Evolutionary conservation across 2,888 invertebrate genomes (phyloP), one percentile per base, ranked within the genome.

Genomic region (Apamea sordens): DNA sequence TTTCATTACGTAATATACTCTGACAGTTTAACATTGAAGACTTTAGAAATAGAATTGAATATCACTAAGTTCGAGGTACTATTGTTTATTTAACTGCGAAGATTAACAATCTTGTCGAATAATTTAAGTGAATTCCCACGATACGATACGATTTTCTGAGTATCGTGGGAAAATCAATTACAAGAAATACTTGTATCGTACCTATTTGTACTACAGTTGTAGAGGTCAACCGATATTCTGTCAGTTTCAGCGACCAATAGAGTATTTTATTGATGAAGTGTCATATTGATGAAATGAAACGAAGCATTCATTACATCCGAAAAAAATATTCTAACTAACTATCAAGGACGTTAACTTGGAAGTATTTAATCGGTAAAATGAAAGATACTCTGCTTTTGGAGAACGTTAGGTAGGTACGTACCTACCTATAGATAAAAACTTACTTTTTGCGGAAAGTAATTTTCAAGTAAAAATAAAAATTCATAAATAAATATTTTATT

Each of bases 1-100:
- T 93, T 91, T 90, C 88, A 71, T 83, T 88, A 70, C 71, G 72
- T 92, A 93, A 93, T 92, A 92, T 89, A 90, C 89, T 92, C 88
- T 79, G 83, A 83, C 82, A 81, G 88, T 90, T 89, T 84, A 85
- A 87, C 83, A 88, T 89, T 88, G 76, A 86, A 85, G 86, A 82
- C 76, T 32, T 74, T 68, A 44, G 69, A 84, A 84, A 72, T 68
- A 44, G 69, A 84, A 84, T 84, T 77, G 41, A 84, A 79, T 82
- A 82, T 73, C 56, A 79, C 44, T 73, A 70, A 70, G 47, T 80
- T 80, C 7, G 36, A 67, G 32, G 36, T 72, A 67, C 73, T 44
- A 74, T 80, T 81, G 79, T 83, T 86, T 79, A 73, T 61, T 79
- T 85, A 71, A 71, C 32, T 63, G 65, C 61, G 32, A 56, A 77